Conservation (phyloP, 2,113 vertebrate species). For the Podocnemis expansa region DNA sequence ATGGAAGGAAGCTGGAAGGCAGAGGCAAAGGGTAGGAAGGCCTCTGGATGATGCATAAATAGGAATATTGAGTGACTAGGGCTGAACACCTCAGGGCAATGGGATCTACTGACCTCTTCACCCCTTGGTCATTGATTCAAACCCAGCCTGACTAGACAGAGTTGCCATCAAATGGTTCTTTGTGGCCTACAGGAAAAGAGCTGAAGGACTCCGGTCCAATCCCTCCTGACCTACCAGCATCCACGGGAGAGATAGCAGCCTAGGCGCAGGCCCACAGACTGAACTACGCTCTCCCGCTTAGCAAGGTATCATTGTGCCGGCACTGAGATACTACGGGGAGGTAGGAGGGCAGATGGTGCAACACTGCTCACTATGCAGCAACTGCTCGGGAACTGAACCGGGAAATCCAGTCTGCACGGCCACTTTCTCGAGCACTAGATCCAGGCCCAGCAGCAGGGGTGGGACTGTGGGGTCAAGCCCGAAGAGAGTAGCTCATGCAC, state of each 20-base stretch:
- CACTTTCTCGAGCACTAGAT: neutral
- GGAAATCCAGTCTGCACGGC: neutral
- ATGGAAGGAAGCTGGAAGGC: neutral
- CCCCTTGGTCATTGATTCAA: neutral
- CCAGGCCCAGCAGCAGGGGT: neutral
- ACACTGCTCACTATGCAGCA: neutral
- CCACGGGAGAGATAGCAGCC: neutral
- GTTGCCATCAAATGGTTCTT: rapidly evolving
- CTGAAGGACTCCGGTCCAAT: neutral
- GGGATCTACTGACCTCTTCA: neutral
- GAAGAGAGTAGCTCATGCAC: neutral
- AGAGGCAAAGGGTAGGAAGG: neutral
- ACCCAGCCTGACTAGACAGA: neutral
- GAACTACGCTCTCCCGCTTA: neutral
- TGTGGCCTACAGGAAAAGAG: neutral
- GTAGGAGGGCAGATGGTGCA: neutral
- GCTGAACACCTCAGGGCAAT: neutral
- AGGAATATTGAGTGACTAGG: neutral
- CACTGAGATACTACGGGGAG: neutral
- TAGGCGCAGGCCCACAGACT: neutral
- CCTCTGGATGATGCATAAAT: neutral
- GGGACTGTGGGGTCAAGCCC: too few species aligned
- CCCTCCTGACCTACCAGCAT: neutral
- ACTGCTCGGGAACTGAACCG: neutral
- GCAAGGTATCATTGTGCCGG: neutral